A percentile compares a stretch with the other conserved stretches of the same genome.
Conservation (phyloP, 2,888 invertebrate species). For the Congeria kusceri region DNA sequence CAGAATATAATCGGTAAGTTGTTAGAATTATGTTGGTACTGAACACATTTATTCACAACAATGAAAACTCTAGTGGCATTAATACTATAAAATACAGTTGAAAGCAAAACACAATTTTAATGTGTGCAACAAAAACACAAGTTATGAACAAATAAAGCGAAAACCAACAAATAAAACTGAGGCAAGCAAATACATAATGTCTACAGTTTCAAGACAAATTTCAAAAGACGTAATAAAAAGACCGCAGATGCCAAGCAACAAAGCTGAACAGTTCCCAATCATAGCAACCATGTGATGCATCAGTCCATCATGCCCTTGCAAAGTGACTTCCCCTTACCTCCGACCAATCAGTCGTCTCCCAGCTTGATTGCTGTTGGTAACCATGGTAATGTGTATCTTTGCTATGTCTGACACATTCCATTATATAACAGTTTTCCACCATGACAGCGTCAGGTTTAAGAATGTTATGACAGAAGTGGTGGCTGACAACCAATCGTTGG, state of each 20-base stretch:
- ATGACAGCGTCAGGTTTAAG: constrained; percentile 64
- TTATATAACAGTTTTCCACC: constrained; percentile 66
- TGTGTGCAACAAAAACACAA: too few relatives aligned
- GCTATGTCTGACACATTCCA: constrained; percentile 56
- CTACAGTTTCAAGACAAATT: neutral
- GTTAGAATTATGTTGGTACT: too few relatives aligned
- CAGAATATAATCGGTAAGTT: too few relatives aligned
- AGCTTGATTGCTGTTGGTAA: constrained; percentile 32
- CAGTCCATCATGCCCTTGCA: constrained; percentile 1
- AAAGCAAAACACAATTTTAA: too few relatives aligned
- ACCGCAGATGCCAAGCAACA: too few relatives aligned
- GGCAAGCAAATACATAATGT: too few relatives aligned
- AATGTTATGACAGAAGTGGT: constrained; percentile 61
- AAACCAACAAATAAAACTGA: too few relatives aligned
- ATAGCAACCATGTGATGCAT: neutral
- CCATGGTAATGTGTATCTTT: constrained; percentile 9
- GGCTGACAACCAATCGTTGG: constrained; percentile 52
- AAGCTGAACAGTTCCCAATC: neutral
- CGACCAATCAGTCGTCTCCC: constrained; percentile 69
- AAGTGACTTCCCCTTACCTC: constrained; percentile 61
- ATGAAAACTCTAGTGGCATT: too few relatives aligned
- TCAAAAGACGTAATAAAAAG: neutral
- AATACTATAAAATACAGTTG: too few relatives aligned
- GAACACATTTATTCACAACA: too few relatives aligned
- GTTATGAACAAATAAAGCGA: too few relatives aligned